Percentiles rank a stretch among this genome's conserved stretches.
phyloP scores from a whole-genome alignment of 2,797 vertebrate genomes.

The Typhlichthys subterraneus region DNA sequence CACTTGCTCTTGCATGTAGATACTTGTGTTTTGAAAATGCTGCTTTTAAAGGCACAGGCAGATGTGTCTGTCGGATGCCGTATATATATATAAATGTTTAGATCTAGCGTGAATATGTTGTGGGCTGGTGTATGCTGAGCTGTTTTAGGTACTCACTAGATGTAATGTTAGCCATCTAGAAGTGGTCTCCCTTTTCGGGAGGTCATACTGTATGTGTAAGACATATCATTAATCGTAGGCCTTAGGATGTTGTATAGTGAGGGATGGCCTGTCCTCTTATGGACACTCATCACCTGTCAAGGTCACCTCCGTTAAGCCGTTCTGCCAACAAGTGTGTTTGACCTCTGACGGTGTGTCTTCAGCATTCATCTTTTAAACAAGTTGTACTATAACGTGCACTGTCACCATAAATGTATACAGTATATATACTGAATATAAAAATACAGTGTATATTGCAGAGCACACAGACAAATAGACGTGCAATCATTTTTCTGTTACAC shows the following conservation, averaged over 20 bases:
- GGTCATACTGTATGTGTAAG: not conserved
- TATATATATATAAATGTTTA: conserved; percentile 2
- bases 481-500: too few relatives aligned
- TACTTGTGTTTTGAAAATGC: conserved; percentile 24
- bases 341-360: too few relatives aligned
- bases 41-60: conserved; percentile 29
- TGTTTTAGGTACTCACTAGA: too few relatives aligned
- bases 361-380: too few relatives aligned
- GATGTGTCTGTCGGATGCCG: conserved; percentile 19
- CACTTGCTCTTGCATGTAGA: conserved; percentile 54
- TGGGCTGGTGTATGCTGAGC: conserved; percentile 1
- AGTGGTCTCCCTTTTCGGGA: too few relatives aligned
- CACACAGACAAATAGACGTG: too few relatives aligned
- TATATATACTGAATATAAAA: too few relatives aligned
- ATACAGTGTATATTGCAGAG: too few relatives aligned
- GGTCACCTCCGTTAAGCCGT: conserved; percentile 36
- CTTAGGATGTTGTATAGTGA: conserved; percentile 21
- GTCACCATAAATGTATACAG: too few relatives aligned
- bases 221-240: not conserved
- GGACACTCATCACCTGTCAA: conserved; percentile 20
- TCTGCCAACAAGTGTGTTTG: not conserved
- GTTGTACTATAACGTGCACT: too few relatives aligned
- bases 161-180: too few relatives aligned
- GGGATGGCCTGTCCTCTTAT: conserved; percentile 8
- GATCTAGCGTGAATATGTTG: conserved; percentile 23